phyloP scores from a whole-genome alignment of 2,797 vertebrate species.

The Hybognathus amarus region DNA sequence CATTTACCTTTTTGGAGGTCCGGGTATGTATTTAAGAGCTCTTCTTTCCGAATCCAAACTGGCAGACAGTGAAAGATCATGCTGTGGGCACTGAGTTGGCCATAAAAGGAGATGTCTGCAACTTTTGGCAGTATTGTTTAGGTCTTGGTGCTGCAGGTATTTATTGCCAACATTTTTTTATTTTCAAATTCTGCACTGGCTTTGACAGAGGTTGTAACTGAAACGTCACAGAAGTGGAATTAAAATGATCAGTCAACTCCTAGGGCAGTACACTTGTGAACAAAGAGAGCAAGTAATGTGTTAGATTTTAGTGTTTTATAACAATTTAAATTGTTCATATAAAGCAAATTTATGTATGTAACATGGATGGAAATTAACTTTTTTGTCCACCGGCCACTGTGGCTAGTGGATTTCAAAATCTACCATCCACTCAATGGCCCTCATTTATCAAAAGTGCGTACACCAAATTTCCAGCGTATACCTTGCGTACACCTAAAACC shows the following conservation, averaged over 20 bases:
- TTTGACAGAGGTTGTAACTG: slow-evolving; percentile 10
- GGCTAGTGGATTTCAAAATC: too few relatives aligned
- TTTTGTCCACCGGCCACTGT: too few relatives aligned
- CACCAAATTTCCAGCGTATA: too few relatives aligned
- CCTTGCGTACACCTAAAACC: too few relatives aligned
- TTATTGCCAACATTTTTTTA: slow-evolving; percentile 30
- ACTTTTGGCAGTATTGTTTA: slow-evolving; percentile 46
- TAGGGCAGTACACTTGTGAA: background rate
- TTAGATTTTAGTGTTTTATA: background rate
- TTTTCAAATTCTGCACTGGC: slow-evolving; percentile 34
- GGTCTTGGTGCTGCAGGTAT: slow-evolving; percentile 41
- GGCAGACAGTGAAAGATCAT: slow-evolving; percentile 9
- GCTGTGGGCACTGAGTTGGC: slow-evolving; percentile 34
- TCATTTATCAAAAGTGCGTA: too few relatives aligned
- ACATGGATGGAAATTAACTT: too few relatives aligned
- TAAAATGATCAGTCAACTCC: background rate
- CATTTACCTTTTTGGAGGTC: background rate
- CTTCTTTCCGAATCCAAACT: background rate
- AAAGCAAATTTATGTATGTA: too few relatives aligned
- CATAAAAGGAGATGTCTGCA: slow-evolving; percentile 57
- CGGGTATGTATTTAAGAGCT: background rate
- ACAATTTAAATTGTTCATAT: background rate
- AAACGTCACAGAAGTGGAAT: slow-evolving; percentile 20
- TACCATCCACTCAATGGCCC: too few relatives aligned
- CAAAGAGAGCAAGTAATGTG: background rate